Evolutionary conservation across 1,140 invertebrate genomes (phyloP).

Genomic region (Apis dorsata): DNA sequence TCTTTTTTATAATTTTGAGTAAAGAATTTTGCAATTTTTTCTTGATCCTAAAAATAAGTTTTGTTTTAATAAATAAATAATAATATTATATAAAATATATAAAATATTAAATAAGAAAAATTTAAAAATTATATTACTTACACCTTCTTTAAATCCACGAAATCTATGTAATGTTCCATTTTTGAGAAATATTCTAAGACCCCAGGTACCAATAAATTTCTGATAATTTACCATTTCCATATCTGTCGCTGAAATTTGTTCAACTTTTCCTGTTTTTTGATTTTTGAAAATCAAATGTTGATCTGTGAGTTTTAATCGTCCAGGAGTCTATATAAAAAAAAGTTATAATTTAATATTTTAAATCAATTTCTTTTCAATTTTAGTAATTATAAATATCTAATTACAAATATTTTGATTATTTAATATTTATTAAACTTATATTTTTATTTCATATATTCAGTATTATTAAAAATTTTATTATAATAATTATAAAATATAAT

Average conservation of each 20-base stretch:
- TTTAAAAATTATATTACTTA: conserved; percentile 80
- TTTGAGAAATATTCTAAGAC: conserved; percentile 93
- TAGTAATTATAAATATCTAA: background rate
- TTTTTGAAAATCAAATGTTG: conserved; percentile 97
- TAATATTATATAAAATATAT: too few species aligned
- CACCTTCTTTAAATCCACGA: conserved; percentile 95
- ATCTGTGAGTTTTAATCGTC: conserved; percentile 95
- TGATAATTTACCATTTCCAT: conserved; percentile 96
- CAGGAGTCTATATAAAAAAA: conserved; percentile 84
- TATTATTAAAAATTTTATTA: background rate
- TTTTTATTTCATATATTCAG: too few species aligned
- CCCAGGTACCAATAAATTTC: conserved; percentile 93
- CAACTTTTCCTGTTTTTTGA: conserved; percentile 97
- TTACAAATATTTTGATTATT: background rate
- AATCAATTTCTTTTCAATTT: background rate
- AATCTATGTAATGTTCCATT: conserved; percentile 95
- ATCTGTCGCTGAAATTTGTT: conserved; percentile 91
- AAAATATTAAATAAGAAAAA: background rate
- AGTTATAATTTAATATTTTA: background rate
- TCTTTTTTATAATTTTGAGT: conserved; percentile 91
- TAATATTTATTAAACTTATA: background rate
- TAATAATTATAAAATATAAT: conserved; percentile 8
- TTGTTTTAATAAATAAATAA: background rate
- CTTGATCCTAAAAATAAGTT: conserved; percentile 83
- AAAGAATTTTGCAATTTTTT: conserved; percentile 93